A percentile compares a stretch with the other conserved stretches of the same genome.
phyloP scores from a whole-genome alignment of 2,113 vertebrate genomes.

The Myiopsitta monachus region DNA sequence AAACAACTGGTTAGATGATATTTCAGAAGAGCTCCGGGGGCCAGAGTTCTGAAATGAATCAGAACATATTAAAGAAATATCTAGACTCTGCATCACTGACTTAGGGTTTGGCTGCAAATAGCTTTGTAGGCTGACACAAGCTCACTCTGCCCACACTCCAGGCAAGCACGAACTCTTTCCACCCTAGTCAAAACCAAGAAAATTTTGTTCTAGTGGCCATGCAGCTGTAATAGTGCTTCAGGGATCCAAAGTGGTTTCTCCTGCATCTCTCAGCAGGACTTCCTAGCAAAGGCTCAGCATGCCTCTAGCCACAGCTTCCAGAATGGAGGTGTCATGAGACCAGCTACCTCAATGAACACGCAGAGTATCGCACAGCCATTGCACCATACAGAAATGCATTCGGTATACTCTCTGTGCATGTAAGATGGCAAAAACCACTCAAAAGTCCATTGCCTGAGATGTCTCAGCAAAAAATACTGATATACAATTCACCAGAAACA shows the following conservation, averaged over 20 bases:
- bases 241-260: background rate
- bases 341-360: background rate
- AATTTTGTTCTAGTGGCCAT: background rate
- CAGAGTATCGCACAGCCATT: background rate
- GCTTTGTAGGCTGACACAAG: constrained; percentile 30
- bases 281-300: background rate
- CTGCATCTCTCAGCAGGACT: background rate
- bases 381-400: background rate
- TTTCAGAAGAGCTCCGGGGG: constrained; percentile 45
- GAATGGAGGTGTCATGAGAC: background rate
- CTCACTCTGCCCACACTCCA: constrained; percentile 7
- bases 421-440: background rate
- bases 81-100: constrained; percentile 63
- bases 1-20: constrained; percentile 8
- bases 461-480: background rate
- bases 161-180: constrained; percentile 47
- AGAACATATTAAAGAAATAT: constrained; percentile 62
- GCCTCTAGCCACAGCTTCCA: background rate
- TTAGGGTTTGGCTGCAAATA: constrained; percentile 53
- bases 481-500: background rate
- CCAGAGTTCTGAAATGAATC: constrained; percentile 39
- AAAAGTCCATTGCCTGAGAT: background rate
- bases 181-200: background rate
- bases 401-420: background rate
- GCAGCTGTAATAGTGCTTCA: background rate